Conservation (phyloP, 2,888 invertebrate species). For the Hirtodrosophila confusa region DNA sequence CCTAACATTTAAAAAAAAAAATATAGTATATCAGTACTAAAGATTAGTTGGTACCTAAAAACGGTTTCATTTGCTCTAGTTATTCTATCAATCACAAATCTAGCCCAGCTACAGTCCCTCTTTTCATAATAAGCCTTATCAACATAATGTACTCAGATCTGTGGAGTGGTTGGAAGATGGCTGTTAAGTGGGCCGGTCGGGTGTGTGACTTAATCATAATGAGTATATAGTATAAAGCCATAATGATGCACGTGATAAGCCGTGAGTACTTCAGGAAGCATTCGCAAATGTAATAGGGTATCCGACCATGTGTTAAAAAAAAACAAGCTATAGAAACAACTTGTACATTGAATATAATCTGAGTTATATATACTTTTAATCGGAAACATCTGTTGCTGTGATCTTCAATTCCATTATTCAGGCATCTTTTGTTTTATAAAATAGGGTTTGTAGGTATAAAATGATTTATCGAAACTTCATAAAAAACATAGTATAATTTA, state of each 20-base stretch:
- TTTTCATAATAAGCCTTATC: constrained; percentile 30
- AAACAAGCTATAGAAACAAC: not conserved
- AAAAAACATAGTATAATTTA: too few relatives aligned
- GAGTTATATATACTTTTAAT: too few relatives aligned
- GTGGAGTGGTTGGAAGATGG: constrained; percentile 2
- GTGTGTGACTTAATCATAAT: constrained; percentile 20
- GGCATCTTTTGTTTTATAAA: too few relatives aligned
- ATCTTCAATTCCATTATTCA: too few relatives aligned
- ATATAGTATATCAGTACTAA: too few relatives aligned
- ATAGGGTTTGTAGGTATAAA: too few relatives aligned
- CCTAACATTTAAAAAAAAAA: too few relatives aligned
- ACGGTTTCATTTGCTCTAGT: too few relatives aligned
- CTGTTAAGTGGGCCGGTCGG: constrained; percentile 20
- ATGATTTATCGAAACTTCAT: too few relatives aligned
- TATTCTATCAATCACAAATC: not conserved
- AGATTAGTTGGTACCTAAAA: too few relatives aligned
- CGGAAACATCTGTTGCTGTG: too few relatives aligned
- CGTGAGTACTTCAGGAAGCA: not conserved
- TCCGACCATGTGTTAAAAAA: not conserved
- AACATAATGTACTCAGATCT: constrained; percentile 1
- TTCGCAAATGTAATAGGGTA: constrained; percentile 1
- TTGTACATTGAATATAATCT: not conserved
- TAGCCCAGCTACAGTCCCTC: constrained; percentile 8
- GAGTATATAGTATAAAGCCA: not conserved
- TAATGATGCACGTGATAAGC: constrained; percentile 32